Evolutionary conservation across 92 coral and sea anemone species (phyloP).

Genomic region (Porites lobata): DNA sequence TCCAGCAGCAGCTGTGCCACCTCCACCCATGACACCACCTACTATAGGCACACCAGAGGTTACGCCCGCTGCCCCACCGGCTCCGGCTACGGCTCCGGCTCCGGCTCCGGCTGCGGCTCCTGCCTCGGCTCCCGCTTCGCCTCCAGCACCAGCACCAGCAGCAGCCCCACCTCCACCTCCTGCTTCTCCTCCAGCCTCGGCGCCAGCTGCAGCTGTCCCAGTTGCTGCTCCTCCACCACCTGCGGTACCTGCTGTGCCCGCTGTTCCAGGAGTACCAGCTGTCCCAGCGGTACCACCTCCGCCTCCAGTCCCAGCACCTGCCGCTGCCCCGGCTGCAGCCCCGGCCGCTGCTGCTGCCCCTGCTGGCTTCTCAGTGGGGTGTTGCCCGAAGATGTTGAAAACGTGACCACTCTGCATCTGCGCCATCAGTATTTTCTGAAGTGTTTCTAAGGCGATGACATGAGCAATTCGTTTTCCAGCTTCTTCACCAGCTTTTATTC

Average conservation of each 20-base stretch:
- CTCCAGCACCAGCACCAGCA: slow-evolving; percentile 20
- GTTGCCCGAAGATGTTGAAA: slow-evolving; percentile 61
- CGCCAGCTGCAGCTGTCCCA: slow-evolving; percentile 32
- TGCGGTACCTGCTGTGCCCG: slow-evolving; percentile 26
- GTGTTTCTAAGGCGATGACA: slow-evolving; percentile 65
- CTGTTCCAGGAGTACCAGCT: slow-evolving; percentile 32
- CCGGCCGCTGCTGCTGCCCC: slow-evolving; percentile 36
- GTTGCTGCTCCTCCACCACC: slow-evolving; percentile 29
- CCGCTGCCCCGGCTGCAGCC: slow-evolving; percentile 33
- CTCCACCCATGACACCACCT: slow-evolving; percentile 28
- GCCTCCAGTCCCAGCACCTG: slow-evolving; percentile 29
- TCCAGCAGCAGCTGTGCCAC: slow-evolving; percentile 25
- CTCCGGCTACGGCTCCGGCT: slow-evolving; percentile 45
- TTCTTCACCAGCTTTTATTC: slow-evolving; percentile 82
- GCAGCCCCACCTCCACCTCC: slow-evolving; percentile 32
- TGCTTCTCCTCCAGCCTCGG: slow-evolving; percentile 22
- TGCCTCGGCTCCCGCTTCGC: slow-evolving; percentile 32
- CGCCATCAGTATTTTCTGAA: slow-evolving; percentile 64
- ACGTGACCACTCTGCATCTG: slow-evolving; percentile 59
- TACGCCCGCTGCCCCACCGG: slow-evolving; percentile 33
- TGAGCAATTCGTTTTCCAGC: slow-evolving; percentile 81
- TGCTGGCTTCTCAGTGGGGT: slow-evolving; percentile 37
- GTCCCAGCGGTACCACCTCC: slow-evolving; percentile 60
- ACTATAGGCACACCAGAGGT: slow-evolving; percentile 29
- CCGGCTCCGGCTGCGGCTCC: slow-evolving; percentile 51